Evolutionary conservation across 2,888 invertebrate species (phyloP), one percentile per base, ranked within the genome.

Genomic region (Smittia sp.): DNA sequence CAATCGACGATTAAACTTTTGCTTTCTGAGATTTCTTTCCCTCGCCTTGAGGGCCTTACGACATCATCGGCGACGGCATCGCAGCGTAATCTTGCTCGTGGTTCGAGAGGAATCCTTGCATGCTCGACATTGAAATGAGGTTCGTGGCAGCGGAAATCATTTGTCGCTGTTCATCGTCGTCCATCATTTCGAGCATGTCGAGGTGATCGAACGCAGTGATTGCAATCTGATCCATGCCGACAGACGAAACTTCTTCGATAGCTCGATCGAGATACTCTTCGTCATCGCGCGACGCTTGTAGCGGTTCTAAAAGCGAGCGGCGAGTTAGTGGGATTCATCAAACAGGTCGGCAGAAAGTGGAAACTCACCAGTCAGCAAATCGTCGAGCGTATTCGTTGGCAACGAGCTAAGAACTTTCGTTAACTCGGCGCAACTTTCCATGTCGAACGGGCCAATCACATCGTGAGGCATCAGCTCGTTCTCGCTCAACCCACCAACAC

Each of bases 191-290:
- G 1, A 73, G 52, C 63, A 73, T 65, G 20, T 67, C 67, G n/a
- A 65, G 22, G 11, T 63, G 65, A 25, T 73, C 74, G 15, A 73
- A 74, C 1, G 88, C 88, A 81, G 88, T 83, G 81, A 89, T 88
- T 79, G 90, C 89, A 20, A 89, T 88, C 79, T 89, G 89, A 79
- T 89, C 88, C 62, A 72, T 72, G 4, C 72, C 72, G 0, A 32
- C 24, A 22, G 72, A 32, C 79, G 90, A 90, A 62, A 91, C 91
- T 66, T 89, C 89, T 77, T 90, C 91, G 75, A 95, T 82, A 7
- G 94, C 94, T 75, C 94, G 88, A 79, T 94, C 94, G 77, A 95
- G 82, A 80, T 94, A 94, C 76, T 94, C 94, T 39, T 93, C 90
- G 82, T 95, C 94, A 79, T 93, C 94, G 79, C 88, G 86, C 67